Percentiles rank a stretch among this genome's conserved stretches.
Conservation (phyloP, 1,140 invertebrate genomes). For the Meloidogyne floridensis region DNA sequence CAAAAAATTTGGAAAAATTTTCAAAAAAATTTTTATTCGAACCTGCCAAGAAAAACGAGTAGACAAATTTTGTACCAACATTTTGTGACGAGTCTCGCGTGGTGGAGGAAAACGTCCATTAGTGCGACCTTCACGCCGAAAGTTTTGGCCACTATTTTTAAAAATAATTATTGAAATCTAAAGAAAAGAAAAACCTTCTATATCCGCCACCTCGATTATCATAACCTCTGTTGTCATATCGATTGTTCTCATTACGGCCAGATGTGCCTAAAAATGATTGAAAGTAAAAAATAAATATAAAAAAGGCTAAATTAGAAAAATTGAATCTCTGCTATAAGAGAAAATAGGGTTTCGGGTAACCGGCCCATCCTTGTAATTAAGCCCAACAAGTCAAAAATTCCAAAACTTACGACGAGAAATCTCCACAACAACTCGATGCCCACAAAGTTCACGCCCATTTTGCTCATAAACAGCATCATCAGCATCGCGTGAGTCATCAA, state of each 20-base stretch:
- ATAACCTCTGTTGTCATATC: neutral
- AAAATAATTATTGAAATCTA: constrained; percentile 1
- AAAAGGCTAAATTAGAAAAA: no score
- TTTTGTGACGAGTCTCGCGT: constrained; percentile 89
- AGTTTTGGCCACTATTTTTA: constrained; percentile 27
- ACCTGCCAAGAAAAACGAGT: constrained; percentile 99
- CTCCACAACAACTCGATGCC: constrained; percentile 76
- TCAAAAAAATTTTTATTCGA: constrained; percentile 64
- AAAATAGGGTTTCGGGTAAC: no score
- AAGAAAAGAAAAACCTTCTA: neutral
- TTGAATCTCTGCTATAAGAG: no score
- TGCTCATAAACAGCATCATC: constrained; percentile 97
- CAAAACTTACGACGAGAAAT: constrained; percentile 61
- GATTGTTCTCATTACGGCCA: neutral
- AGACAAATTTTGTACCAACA: constrained; percentile 96
- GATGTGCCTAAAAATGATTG: neutral
- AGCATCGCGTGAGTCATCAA: constrained; percentile 95
- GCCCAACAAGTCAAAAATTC: neutral
- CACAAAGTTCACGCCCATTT: constrained; percentile 91
- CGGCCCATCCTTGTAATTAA: no score
- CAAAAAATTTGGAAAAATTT: no score
- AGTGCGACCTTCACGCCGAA: constrained; percentile 38
- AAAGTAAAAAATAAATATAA: neutral
- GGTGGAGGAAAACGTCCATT: constrained; percentile 88
- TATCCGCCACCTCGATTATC: constrained; percentile 12